phyloP scores from a whole-genome alignment of 2,888 invertebrate species.

The Serripes groenlandicus region DNA sequence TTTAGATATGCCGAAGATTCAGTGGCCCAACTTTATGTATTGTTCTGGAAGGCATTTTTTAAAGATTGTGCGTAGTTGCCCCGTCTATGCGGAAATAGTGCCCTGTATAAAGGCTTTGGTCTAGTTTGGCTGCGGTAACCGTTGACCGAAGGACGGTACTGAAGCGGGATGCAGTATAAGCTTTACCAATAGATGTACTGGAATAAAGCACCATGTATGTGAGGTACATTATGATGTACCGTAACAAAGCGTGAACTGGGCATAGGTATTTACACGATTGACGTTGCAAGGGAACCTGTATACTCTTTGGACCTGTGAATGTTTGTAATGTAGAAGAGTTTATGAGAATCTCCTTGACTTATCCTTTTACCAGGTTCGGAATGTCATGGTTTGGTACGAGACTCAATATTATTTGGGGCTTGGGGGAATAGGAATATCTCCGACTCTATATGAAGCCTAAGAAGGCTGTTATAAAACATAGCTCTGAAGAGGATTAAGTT shows the following conservation, averaged over 20 bases:
- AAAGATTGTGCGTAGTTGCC: not conserved
- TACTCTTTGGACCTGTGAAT: not conserved
- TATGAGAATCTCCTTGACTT: not conserved
- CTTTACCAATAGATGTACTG: not conserved
- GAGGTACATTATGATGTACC: not conserved
- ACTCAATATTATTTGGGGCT: not conserved
- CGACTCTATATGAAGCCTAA: not conserved
- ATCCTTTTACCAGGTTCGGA: not conserved
- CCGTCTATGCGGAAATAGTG: constrained; percentile 1
- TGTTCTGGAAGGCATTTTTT: not conserved
- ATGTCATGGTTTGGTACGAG: not conserved
- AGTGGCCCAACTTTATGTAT: not conserved
- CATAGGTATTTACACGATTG: not conserved
- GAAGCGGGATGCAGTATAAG: not conserved
- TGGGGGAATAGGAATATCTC: not conserved
- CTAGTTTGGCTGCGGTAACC: not conserved
- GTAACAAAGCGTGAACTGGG: not conserved
- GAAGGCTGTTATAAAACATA: constrained; percentile 3
- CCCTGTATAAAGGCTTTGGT: not conserved
- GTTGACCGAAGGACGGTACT: not conserved
- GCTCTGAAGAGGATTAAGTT: not conserved
- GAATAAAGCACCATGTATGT: not conserved
- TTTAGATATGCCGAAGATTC: not conserved
- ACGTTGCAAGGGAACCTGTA: not conserved
- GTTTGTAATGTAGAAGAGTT: not conserved